These are phyloP conservation scores for Diaprepes abbreviatus DNA, from an alignment of 2,888 invertebrate species.

Conservation along the genomic window DNA sequence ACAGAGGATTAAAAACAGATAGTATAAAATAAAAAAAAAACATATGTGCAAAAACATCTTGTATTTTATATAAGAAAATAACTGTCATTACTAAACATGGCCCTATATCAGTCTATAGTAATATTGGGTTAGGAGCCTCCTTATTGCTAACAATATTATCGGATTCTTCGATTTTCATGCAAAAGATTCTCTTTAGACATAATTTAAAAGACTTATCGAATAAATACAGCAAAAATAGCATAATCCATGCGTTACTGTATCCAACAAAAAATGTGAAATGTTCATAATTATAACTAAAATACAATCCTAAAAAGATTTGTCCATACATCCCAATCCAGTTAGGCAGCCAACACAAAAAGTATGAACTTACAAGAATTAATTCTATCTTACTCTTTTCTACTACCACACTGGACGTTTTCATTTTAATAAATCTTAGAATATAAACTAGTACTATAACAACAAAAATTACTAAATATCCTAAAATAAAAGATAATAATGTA, in stretches of 20 bases:
- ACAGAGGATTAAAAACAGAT: too few species aligned
- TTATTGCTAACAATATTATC: constrained; percentile 6
- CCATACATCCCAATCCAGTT: constrained; percentile 29
- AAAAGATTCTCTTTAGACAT: constrained; percentile 25
- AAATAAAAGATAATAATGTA: constrained; percentile 16
- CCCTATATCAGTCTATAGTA: too few species aligned
- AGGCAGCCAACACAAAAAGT: constrained; percentile 48
- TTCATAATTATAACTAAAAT: background rate
- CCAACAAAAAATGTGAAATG: constrained; percentile 26
- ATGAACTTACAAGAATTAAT: constrained; percentile 44
- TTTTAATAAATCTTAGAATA: constrained; percentile 35
- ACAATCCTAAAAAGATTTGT: constrained; percentile 19
- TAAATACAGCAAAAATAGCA: constrained; percentile 32
- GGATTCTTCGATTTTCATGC: background rate
- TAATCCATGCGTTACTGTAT: constrained; percentile 36
- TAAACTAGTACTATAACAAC: constrained; percentile 24
- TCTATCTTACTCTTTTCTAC: constrained; percentile 32
- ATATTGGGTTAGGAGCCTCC: background rate
- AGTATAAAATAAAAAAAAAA: too few species aligned
- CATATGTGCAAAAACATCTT: too few species aligned
- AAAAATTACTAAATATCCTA: constrained; percentile 34
- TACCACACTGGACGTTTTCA: constrained; percentile 23
- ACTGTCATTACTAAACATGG: too few species aligned
- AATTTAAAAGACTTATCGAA: constrained; percentile 30
- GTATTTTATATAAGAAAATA: too few species aligned